Conservation (phyloP, 1,140 invertebrate genomes). For the Lucilia cuprina region DNA sequence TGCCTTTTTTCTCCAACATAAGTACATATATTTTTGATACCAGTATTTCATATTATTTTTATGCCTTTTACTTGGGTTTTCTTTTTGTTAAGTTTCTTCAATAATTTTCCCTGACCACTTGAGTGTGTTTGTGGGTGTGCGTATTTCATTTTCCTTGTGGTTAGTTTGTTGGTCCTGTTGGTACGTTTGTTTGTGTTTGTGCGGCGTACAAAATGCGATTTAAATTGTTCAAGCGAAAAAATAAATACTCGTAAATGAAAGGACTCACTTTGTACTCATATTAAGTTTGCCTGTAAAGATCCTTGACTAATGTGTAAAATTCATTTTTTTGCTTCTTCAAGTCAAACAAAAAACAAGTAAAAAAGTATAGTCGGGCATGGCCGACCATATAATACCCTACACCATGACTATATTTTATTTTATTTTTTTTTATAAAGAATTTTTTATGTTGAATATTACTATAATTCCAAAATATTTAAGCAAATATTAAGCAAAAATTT, state of each 20-base stretch:
- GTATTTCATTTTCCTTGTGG: not conserved
- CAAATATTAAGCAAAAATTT: too few relatives aligned
- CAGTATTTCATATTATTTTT: not conserved
- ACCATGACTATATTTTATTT: too few relatives aligned
- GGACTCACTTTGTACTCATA: too few relatives aligned
- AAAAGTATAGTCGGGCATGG: too few relatives aligned
- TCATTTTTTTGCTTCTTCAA: not conserved
- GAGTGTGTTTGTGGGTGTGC: not conserved
- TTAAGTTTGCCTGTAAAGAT: not conserved
- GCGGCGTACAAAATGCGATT: not conserved
- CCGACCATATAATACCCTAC: too few relatives aligned
- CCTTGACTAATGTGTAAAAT: not conserved
- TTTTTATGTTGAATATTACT: too few relatives aligned
- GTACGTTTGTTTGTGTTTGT: not conserved
- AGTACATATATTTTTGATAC: too few relatives aligned
- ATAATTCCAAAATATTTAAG: too few relatives aligned
- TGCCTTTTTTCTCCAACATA: not conserved
- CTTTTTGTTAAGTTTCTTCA: not conserved
- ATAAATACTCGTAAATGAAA: not conserved
- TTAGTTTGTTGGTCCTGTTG: not conserved
- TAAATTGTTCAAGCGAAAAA: conserved; percentile 5
- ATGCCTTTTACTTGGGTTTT: not conserved
- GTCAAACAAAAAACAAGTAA: too few relatives aligned
- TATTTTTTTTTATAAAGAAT: too few relatives aligned
- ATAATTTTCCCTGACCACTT: not conserved